A percentile compares a stretch with the other conserved stretches of the same genome.
These are phyloP conservation scores for Melanotaenia trifasciata DNA, from an alignment of 2,797 vertebrate species.

Conservation along the genomic window DNA sequence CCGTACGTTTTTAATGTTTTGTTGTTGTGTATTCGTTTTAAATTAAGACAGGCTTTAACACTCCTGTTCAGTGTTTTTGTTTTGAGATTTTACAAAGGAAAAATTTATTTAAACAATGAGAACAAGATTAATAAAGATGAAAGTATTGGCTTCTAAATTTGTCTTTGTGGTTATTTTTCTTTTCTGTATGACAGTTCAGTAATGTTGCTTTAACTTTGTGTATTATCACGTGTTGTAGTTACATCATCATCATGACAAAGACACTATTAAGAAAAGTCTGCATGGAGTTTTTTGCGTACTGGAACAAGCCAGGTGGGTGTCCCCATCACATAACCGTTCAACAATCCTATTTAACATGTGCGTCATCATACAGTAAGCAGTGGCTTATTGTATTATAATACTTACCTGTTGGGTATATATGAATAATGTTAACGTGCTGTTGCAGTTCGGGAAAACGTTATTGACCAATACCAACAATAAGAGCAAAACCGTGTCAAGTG, in stretches of 20 bases:
- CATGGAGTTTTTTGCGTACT: not conserved
- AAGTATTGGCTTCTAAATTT: constrained; percentile 83
- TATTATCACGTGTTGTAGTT: not conserved
- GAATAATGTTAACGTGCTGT: not conserved
- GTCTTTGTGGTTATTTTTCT: constrained; percentile 20
- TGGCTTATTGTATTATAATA: constrained; percentile 24
- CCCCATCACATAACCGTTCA: constrained; percentile 43
- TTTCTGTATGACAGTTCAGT: not conserved
- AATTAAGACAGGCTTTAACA: constrained; percentile 88
- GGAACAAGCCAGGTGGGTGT: constrained; percentile 41
- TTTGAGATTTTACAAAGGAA: constrained; percentile 88
- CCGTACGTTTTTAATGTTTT: constrained; percentile 85
- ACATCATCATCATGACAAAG: not conserved
- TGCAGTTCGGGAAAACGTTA: not conserved
- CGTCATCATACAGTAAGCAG: constrained; percentile 57
- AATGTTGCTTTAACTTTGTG: not conserved
- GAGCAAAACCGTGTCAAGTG: not conserved
- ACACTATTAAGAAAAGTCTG: not conserved
- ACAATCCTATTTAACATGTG: constrained; percentile 68
- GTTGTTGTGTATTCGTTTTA: constrained; percentile 86
- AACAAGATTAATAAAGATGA: constrained; percentile 87
- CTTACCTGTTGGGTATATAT: not conserved
- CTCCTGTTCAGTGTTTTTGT: constrained; percentile 88
- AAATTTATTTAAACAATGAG: constrained; percentile 87
- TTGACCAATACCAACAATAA: not conserved